Evolutionary conservation across 2,113 vertebrate species (phyloP).

Genomic region (Capreolus pygargus): DNA sequence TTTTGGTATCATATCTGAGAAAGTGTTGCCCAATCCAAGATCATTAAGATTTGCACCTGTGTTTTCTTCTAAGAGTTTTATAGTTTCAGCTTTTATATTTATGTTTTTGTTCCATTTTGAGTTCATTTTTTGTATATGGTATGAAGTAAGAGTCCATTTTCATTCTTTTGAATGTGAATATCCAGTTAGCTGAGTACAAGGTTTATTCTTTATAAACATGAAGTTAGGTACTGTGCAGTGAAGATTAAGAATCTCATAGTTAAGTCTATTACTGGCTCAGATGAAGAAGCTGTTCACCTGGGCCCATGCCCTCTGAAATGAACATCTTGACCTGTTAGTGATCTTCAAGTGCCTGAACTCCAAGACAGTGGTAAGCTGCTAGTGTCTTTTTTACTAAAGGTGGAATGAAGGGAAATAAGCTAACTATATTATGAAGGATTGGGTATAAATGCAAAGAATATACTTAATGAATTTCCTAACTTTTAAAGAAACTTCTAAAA

Average conservation of each 20-base stretch:
- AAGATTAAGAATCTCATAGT: not conserved
- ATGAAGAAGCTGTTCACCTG: not conserved
- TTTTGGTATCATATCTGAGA: not conserved
- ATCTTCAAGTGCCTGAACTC: not conserved
- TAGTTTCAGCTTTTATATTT: not conserved
- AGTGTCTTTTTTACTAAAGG: not conserved
- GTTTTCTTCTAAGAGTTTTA: not conserved
- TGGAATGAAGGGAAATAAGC: not conserved
- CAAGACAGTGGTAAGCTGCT: not conserved
- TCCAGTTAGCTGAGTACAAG: not conserved
- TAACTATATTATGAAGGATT: not conserved
- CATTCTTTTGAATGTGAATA: not conserved
- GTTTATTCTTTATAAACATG: not conserved
- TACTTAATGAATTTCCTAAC: not conserved
- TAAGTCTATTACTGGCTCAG: not conserved
- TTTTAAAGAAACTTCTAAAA: constrained; percentile 1
- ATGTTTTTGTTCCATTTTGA: not conserved
- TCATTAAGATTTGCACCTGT: not conserved
- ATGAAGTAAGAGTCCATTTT: not conserved
- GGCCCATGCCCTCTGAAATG: not conserved
- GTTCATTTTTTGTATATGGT: not conserved
- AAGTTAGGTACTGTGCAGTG: not conserved
- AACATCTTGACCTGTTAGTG: not conserved
- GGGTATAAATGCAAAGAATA: not conserved
- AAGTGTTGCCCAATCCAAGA: not conserved